Base-by-base conservation (phyloP, 2,113 vertebrate species). In the Vimba vimba region DNA sequence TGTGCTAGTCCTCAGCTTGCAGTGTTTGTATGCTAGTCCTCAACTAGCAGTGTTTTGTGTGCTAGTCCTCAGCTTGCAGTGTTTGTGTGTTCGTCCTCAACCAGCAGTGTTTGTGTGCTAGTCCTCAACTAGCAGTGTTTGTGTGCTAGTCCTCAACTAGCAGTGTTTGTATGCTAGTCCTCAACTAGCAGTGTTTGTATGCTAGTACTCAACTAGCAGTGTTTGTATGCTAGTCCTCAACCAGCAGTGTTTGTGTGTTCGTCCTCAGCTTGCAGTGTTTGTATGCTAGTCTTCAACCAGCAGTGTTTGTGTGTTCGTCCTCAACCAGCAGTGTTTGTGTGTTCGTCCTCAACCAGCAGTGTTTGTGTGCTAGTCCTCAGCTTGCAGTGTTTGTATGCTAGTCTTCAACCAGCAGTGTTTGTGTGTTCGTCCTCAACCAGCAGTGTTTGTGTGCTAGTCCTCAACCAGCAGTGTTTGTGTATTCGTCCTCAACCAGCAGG, bases 321-420 rank as follows among this genome's bases (percentile, higher is more conserved):
- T 74, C n/a, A 50, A 25, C 45, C 25, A 19, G 25, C 15, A 50
- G 30, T 60, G 27, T 55, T 55, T 60, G 25, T 80, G 79, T 47
- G 2, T 0, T 11, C 0, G 10, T 47, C 45, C 0, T 12, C 2
- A 47, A 47, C 2, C 10, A 47, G 45, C 0, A 11, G 10, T 47
- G 19, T 45, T 39, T 43, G 33, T 36, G 33, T 36, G 33, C 0
- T 36, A 4, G 33, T 36, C 33, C 33, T 36, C 33, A 36, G 4
- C 33, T 4, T 4, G 4, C 33, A 36, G 33, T 36, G 4, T 4
- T 36, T 36, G 4, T 60, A n/a, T 36, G 33, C 0, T 36, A 4
- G 33, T 36, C 33, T 4, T 36, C 33, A 36, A 36, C 33, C 33
- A 36, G 4, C 33, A 36, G 33, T 36, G 4, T 4, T 36, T 36